Evolutionary conservation across 2,113 vertebrate species (phyloP), one percentile per base, ranked within the genome.

Genomic region (Fregetta grallaria): DNA sequence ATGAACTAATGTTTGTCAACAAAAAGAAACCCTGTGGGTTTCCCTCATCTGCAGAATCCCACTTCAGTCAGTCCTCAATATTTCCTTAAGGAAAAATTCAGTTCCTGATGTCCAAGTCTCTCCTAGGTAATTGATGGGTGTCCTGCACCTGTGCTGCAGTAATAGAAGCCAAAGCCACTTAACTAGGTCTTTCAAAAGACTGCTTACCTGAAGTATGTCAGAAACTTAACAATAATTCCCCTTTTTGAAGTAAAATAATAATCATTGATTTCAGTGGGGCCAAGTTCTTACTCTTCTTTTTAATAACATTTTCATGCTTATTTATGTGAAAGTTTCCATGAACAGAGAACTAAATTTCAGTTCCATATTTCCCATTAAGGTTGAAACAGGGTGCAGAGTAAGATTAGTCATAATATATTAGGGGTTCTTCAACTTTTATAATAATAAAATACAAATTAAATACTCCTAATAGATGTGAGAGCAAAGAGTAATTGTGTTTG

Each of bases 321-420:
- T 83, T 86, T 58, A 25, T 65, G 34, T 53, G 10, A 80, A 74
- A n/a, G 7, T 34, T 96, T 58, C 25, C 19, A 45, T 49, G 50
- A 83, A 25, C 12, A 82, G 47, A 50, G 23, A 93, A 40, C 10
- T 58, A 74, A 88, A 91, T 67, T 77, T 80, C 21, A 52, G 17
- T 77, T 93, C 23, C 9, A 5, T 68, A 40, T 80, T 83, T 70
- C 45, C 50, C 0, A 0, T 38, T 86, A 25, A 5, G 6, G 4
- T 53, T 84, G 42, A 88, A 95, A 50, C 1, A 77, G 8, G 7
- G 1, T 70, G 21, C 30, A 86, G 12, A 26, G 8, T n/a, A n/a
- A n/a, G n/a, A n/a, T n/a, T n/a, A n/a, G n/a, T n/a, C n/a, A n/a
- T n/a, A n/a, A n/a, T n/a, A n/a, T n/a, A n/a, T n/a, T n/a, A n/a